Evolutionary conservation across 2,113 vertebrate species (phyloP), one percentile per base, ranked within the genome.

Genomic region (Lepus timidus): DNA sequence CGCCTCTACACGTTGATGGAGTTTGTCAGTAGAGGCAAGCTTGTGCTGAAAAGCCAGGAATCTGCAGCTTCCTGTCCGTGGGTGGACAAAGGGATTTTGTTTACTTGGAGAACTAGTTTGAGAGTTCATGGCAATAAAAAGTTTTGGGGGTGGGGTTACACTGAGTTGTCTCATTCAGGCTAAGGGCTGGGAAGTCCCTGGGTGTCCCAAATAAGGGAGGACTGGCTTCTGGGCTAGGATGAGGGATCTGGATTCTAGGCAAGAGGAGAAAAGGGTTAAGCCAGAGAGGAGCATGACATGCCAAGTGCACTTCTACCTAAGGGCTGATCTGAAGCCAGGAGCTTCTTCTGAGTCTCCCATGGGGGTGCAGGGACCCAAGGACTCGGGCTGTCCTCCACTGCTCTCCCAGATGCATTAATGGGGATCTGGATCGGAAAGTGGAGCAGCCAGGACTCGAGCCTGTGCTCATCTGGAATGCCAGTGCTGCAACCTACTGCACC

Each of bases 21-120:
- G 33, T 91, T 88, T 90, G 80, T 95, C 61, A 70, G 85, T 55
- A 83, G 33, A 51, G 25, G 80, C 75, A 95, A 93, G 27, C 14
- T 6, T 51, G 33, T 67, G 23, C 16, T n/a, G 73, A 93, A 88
- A 96, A 58, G 29, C 44, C n/a, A 23, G 79, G 36, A 75, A 58
- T 52, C 33, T 44, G 44, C 6, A 67, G 65, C 44, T 97, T 96
- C 91, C 75, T 87, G 83, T 33, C 52, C 73, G 76, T 68, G 29
- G 22, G 91, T 75, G 73, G 68, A 92, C 81, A 83, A 79, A 82
- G 29, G 2, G 4, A 19, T 58, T 93, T 91, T 88, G 64, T 96
- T 95, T 93, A 71, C 65, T 36, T 86, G 36, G 19, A 84, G 67
- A 95, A 22, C 36, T 49, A 83, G 25, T 55, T 49, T 92, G 55